Conservation (phyloP, 2,113 vertebrate genomes). For the Peromyscus leucopus region DNA sequence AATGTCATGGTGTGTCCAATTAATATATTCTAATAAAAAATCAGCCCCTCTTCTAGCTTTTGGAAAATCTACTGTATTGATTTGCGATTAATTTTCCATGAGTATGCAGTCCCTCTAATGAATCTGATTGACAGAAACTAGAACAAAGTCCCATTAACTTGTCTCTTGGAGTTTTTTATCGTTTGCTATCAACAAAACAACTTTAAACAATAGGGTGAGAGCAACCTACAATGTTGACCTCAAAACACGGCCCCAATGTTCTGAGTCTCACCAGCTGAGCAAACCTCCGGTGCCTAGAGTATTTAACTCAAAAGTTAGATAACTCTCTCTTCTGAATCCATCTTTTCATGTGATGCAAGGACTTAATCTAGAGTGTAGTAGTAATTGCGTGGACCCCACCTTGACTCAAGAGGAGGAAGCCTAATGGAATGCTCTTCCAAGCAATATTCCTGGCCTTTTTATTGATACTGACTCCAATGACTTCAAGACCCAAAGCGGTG, state of each 20-base stretch:
- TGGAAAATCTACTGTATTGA: neutral
- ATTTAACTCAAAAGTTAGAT: conserved; percentile 8
- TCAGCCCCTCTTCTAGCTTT: neutral
- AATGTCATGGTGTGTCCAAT: neutral
- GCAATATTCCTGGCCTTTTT: neutral
- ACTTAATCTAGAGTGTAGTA: conserved; percentile 13
- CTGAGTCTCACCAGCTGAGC: neutral
- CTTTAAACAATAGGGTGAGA: neutral
- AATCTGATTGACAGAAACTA: neutral
- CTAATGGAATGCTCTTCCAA: neutral
- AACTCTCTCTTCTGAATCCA: conserved; percentile 24
- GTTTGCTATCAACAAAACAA: neutral
- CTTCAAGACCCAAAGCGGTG: neutral
- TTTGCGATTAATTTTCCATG: conserved; percentile 22
- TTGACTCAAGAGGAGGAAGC: neutral
- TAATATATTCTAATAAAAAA: neutral
- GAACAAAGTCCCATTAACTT: neutral
- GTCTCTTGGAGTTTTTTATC: conserved; percentile 10
- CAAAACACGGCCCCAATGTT: neutral
- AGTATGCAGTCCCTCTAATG: neutral
- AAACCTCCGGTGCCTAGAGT: neutral
- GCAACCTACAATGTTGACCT: neutral
- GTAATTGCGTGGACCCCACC: neutral
- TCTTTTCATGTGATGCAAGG: neutral
- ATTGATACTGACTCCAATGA: neutral